Percentiles rank a stretch among this genome's conserved stretches.
These are phyloP conservation scores for Ormia ochracea DNA, from an alignment of 2,888 invertebrate genomes.

Conservation along the genomic window DNA sequence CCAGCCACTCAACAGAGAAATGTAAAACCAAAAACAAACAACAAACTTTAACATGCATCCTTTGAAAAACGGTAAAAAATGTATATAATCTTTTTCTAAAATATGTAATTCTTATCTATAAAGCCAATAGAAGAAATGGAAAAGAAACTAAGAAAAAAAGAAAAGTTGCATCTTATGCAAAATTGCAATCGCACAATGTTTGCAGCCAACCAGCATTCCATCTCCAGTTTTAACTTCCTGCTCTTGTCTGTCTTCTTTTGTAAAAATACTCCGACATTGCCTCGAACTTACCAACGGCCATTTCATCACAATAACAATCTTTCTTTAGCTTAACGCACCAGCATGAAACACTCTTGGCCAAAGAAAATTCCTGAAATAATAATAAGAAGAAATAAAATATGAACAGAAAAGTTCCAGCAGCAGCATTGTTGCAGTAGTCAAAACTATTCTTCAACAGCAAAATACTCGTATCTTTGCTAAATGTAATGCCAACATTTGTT, in stretches of 20 bases:
- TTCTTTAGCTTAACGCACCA: slow-evolving; percentile 29
- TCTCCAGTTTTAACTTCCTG: slow-evolving; percentile 40
- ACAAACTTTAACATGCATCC: slow-evolving; percentile 35
- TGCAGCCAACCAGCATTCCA: slow-evolving; percentile 39
- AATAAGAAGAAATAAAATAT: slow-evolving; percentile 5
- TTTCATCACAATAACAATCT: slow-evolving; percentile 56
- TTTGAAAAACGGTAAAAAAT: background rate
- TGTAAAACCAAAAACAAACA: background rate
- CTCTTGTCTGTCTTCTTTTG: slow-evolving; percentile 16
- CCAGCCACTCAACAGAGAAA: slow-evolving; percentile 22
- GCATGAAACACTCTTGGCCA: slow-evolving; percentile 50
- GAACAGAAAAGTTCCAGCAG: background rate
- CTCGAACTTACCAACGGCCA: slow-evolving; percentile 54
- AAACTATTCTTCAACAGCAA: slow-evolving; percentile 46
- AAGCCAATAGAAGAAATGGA: slow-evolving; percentile 12
- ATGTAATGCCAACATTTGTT: slow-evolving; percentile 61
- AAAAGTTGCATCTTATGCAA: slow-evolving; percentile 18
- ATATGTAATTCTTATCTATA: slow-evolving; percentile 53
- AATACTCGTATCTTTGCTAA: slow-evolving; percentile 41
- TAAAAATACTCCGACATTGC: background rate
- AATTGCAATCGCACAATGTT: background rate
- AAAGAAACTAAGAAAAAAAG: background rate
- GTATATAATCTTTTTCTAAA: slow-evolving; percentile 35
- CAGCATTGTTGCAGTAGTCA: slow-evolving; percentile 32
- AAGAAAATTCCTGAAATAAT: slow-evolving; percentile 26